A percentile compares a stretch with the other conserved stretches of the same genome.
phyloP scores from a whole-genome alignment of 2,113 vertebrate species.

The Crotophaga sulcirostris region DNA sequence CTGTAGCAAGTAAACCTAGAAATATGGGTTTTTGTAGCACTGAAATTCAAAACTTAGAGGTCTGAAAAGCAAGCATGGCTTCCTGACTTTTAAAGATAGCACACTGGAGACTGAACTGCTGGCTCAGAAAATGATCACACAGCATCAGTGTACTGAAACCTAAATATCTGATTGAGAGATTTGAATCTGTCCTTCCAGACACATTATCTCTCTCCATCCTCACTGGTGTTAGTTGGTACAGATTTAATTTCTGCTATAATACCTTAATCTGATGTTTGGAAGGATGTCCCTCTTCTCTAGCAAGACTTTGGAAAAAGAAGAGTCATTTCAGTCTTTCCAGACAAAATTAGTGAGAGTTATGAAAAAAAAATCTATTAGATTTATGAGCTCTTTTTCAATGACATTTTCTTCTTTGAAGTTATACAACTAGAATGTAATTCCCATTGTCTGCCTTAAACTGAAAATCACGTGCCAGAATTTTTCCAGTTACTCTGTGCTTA shows the following conservation, averaged over 20 bases:
- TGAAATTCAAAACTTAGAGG: not conserved
- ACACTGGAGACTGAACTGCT: not conserved
- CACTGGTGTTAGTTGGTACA: rapidly evolving
- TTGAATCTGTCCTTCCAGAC: not conserved
- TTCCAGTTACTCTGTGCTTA: not conserved
- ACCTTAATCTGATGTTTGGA: not conserved
- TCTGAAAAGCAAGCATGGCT: not conserved
- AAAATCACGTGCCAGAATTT: not conserved
- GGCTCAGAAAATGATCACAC: not conserved
- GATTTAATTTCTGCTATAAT: not conserved
- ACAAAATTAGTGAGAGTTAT: not conserved
- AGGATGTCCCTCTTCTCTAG: not conserved
- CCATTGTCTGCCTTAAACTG: not conserved
- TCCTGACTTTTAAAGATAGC: not conserved
- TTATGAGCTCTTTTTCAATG: not conserved
- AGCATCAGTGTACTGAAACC: not conserved
- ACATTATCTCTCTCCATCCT: not conserved
- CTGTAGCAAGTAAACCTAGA: not conserved
- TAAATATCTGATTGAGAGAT: not conserved
- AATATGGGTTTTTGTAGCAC: not conserved
- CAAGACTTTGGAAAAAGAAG: not conserved
- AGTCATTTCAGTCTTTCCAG: not conserved
- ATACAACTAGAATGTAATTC: not conserved
- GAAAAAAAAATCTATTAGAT: not conserved
- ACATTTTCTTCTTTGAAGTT: not conserved